phyloP scores from a whole-genome alignment of 2,888 invertebrate species.

The Nomada flava region DNA sequence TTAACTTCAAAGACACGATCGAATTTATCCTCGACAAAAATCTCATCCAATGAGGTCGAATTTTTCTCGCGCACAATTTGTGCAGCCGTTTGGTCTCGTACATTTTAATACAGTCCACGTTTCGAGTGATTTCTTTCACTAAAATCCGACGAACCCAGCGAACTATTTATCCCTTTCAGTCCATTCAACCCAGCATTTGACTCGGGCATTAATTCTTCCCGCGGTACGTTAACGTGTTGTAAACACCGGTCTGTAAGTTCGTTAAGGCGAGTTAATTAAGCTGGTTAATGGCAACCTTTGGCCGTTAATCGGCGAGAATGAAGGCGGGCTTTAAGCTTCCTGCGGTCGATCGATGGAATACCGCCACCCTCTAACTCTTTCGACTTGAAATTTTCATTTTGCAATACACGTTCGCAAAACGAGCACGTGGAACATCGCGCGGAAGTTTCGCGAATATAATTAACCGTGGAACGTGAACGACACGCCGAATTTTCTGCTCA shows the following conservation, averaged over 20 bases:
- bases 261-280: conserved; percentile 22
- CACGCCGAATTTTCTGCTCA: conserved; percentile 8
- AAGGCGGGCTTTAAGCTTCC: not conserved
- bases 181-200: not conserved
- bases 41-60: too few species aligned
- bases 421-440: not conserved
- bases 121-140: not conserved
- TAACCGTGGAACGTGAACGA: conserved; percentile 24
- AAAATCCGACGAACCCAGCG: not conserved
- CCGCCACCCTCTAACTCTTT: not conserved
- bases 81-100: too few species aligned
- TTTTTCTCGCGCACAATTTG: not conserved
- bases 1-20: not conserved
- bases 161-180: conserved; percentile 9
- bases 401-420: not conserved
- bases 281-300: conserved; percentile 21
- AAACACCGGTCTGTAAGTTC: conserved; percentile 1
- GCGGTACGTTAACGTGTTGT: not conserved
- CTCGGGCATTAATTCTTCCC: conserved; percentile 5
- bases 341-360: conserved; percentile 10
- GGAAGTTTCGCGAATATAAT: conserved; percentile 17
- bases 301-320: conserved; percentile 4
- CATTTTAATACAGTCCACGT: not conserved
- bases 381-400: not conserved
- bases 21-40: not conserved